A percentile compares a stretch with the other conserved stretches of the same genome.
phyloP scores from a whole-genome alignment of 2,797 vertebrate species.

The Amphiprion clarkii region DNA sequence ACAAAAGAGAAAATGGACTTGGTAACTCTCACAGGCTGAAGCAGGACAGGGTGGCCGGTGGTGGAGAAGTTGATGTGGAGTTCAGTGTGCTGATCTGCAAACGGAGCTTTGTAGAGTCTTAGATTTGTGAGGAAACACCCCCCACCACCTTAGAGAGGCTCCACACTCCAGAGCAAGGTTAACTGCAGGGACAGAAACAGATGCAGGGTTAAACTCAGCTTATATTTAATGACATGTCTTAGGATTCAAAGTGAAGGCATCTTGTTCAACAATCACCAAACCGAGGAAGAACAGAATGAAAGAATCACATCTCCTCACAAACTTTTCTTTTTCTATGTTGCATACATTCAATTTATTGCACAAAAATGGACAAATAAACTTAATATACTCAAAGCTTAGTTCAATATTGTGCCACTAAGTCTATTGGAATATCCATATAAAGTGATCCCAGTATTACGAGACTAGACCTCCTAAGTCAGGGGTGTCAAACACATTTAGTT shows the following conservation, averaged over 20 bases:
- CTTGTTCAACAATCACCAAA: not conserved
- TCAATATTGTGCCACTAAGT: too few species aligned
- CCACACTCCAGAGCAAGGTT: constrained; percentile 90
- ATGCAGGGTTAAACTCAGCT: constrained; percentile 55
- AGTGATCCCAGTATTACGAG: constrained; percentile 14
- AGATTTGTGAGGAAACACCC: constrained; percentile 84
- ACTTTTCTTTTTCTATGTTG: too few species aligned
- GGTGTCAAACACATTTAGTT: too few species aligned
- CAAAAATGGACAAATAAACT: not conserved
- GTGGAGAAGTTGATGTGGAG: constrained; percentile 85
- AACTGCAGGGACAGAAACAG: constrained; percentile 84
- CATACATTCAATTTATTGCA: not conserved
- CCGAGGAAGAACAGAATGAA: too few species aligned
- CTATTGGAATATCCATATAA: not conserved
- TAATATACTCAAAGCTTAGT: not conserved
- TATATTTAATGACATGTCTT: not conserved
- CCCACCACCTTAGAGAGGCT: constrained; percentile 83
- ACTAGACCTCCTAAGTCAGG: not conserved
- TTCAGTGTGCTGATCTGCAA: constrained; percentile 87
- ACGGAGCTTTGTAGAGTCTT: constrained; percentile 83
- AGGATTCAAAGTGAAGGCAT: not conserved
- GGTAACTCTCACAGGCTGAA: constrained; percentile 80
- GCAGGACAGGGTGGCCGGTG: constrained; percentile 61
- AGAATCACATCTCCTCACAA: too few species aligned
- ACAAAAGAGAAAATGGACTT: constrained; percentile 50